Evolutionary conservation across 2,888 invertebrate species (phyloP).

Genomic region (Petrolisthes manimaculis): DNA sequence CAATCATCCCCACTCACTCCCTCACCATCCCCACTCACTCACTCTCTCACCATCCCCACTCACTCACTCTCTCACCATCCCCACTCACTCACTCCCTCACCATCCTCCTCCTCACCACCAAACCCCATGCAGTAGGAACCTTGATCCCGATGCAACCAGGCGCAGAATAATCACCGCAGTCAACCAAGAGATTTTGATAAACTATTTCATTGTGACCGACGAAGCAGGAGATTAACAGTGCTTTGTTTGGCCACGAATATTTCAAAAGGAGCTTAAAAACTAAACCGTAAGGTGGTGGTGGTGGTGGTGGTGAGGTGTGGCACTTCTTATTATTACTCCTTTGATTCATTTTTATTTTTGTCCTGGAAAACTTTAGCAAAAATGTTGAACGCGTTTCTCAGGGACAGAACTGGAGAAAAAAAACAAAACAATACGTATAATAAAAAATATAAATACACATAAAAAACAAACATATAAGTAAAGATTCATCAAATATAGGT

Average conservation of each 20-base stretch:
- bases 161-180: conserved; percentile 19
- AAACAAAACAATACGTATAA: no score
- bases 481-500: no score
- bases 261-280: not conserved
- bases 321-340: no score
- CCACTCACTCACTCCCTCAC: not conserved
- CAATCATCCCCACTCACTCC: not conserved
- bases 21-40: not conserved
- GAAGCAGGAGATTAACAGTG: conserved; percentile 35
- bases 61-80: not conserved
- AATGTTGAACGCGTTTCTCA: no score
- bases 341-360: no score
- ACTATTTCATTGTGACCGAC: conserved; percentile 41
- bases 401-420: no score
- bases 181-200: conserved; percentile 20
- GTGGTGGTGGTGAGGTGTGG: not conserved
- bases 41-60: not conserved
- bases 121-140: conserved; percentile 1
- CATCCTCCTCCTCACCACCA: not conserved
- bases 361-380: no score
- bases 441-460: no score
- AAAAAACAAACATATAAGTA: no score
- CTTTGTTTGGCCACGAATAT: conserved; percentile 24
- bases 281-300: not conserved
- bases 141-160: conserved; percentile 30